Percentiles rank a stretch among this genome's conserved stretches.
phyloP scores from a whole-genome alignment of 1,140 invertebrate genomes.

The Calliphora vicina region DNA sequence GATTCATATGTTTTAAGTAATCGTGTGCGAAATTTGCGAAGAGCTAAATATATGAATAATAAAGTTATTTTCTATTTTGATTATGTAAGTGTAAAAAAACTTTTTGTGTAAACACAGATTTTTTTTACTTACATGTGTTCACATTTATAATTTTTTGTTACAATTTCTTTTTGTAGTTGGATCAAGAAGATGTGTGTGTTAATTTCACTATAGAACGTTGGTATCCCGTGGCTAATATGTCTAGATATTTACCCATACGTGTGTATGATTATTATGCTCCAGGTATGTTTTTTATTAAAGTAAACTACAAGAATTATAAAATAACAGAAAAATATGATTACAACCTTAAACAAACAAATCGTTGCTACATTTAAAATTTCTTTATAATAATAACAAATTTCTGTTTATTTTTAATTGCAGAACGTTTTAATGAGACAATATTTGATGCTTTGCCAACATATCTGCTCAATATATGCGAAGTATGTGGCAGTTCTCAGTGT shows the following conservation, averaged over 20 bases:
- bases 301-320: too few species aligned
- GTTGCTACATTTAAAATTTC: too few species aligned
- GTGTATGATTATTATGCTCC: conserved; percentile 97
- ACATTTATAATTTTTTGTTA: not conserved
- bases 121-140: too few species aligned
- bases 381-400: too few species aligned
- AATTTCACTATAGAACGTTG: conserved; percentile 92
- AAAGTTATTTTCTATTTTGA: conserved; percentile 96
- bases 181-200: conserved; percentile 84
- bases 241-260: conserved; percentile 86
- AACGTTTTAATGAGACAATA: conserved; percentile 93
- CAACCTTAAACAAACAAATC: too few species aligned
- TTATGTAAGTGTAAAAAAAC: conserved; percentile 87
- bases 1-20: conserved; percentile 82
- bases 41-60: conserved; percentile 80
- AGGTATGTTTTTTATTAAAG: conserved; percentile 69
- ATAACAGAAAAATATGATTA: not conserved
- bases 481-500: conserved; percentile 98
- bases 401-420: conserved; percentile 67
- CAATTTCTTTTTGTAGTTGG: conserved; percentile 72
- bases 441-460: conserved; percentile 90
- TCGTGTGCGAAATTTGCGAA: conserved; percentile 79
- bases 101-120: too few species aligned
- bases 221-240: conserved; percentile 97
- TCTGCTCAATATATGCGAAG: conserved; percentile 93